These are phyloP conservation scores for Colius striatus DNA, from an alignment of 2,113 vertebrate species.

Conservation along the genomic window DNA sequence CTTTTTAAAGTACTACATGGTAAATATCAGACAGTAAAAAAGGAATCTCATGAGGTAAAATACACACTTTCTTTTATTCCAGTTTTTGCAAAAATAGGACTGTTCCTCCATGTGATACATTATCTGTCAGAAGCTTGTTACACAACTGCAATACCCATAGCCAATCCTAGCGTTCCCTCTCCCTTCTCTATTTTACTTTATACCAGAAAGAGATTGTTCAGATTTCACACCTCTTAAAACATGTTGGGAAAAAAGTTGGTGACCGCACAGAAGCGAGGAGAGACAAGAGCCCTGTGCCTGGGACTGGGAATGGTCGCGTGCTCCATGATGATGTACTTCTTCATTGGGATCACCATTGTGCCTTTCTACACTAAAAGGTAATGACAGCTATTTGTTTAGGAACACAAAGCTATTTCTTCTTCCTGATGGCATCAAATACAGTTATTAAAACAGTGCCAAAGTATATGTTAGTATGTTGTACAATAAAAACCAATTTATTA, in stretches of 20 bases:
- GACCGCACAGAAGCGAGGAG: constrained; percentile 80
- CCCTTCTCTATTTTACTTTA: not conserved
- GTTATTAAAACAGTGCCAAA: not conserved
- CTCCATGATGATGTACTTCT: constrained; percentile 79
- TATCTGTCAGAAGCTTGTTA: not conserved
- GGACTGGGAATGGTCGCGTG: constrained; percentile 77
- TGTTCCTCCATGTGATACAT: not conserved
- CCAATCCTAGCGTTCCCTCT: not conserved
- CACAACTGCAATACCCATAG: not conserved
- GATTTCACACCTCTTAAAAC: not conserved
- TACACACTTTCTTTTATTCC: not conserved
- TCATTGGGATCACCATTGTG: constrained; percentile 75
- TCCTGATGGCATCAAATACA: not conserved
- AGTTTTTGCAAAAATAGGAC: not conserved
- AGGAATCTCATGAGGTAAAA: not conserved
- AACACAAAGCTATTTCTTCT: not conserved
- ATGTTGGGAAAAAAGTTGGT: constrained; percentile 81
- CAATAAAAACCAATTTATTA: not conserved
- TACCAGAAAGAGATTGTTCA: not conserved
- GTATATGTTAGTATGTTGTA: not conserved
- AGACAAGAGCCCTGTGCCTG: constrained; percentile 79
- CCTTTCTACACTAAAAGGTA: constrained; percentile 81
- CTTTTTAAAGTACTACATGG: not conserved
- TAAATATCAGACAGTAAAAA: not conserved
- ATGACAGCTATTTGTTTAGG: not conserved